phyloP scores from a whole-genome alignment of 2,113 vertebrate genomes.

The Ophiodon elongatus region DNA sequence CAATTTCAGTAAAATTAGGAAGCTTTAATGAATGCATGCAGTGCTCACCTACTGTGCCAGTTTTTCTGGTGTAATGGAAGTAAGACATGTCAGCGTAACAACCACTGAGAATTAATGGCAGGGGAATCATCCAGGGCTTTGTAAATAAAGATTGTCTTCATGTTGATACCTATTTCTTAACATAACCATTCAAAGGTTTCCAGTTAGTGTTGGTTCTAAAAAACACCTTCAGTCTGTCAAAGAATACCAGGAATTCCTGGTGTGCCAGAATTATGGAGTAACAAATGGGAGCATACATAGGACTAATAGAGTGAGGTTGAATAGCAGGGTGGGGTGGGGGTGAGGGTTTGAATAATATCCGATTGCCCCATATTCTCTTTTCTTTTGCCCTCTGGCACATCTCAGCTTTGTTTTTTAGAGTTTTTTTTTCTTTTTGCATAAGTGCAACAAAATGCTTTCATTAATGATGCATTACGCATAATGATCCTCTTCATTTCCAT shows the following conservation, averaged over 20 bases:
- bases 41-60: not conserved
- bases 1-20: not conserved
- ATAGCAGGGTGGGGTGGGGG: not conserved
- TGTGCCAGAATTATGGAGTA: not conserved
- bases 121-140: not conserved
- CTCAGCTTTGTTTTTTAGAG: slow-evolving; percentile 44
- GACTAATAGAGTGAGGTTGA: not conserved
- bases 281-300: not conserved
- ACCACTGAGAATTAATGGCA: not conserved
- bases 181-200: not conserved
- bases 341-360: slow-evolving; percentile 10
- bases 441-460: slow-evolving; percentile 59
- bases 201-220: not conserved
- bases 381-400: slow-evolving; percentile 11
- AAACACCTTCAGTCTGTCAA: not conserved
- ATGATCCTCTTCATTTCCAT: slow-evolving; percentile 62
- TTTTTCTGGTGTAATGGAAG: not conserved
- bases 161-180: not conserved
- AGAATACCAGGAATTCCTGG: not conserved
- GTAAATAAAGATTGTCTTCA: not conserved
- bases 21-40: slow-evolving; percentile 6
- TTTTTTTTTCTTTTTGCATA: slow-evolving; percentile 32
- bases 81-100: not conserved
- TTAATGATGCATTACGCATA: slow-evolving; percentile 58
- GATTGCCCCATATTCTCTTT: slow-evolving; percentile 21